phyloP scores from a whole-genome alignment of 2,113 vertebrate genomes.

The Sigmodon hispidus region DNA sequence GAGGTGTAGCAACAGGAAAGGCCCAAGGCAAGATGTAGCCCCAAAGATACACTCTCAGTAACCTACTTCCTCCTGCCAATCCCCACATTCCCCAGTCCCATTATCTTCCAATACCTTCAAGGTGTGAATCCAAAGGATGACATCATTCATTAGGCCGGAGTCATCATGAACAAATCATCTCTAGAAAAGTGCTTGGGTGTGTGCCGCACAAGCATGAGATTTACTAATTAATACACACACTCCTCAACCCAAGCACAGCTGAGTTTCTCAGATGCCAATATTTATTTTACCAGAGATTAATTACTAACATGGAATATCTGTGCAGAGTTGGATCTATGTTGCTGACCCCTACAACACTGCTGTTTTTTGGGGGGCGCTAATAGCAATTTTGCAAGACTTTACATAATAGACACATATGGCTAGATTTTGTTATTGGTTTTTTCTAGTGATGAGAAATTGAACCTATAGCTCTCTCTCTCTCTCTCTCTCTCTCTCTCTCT shows the following conservation, averaged over 20 bases:
- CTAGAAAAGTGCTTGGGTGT: neutral
- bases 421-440: neutral
- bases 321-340: neutral
- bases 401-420: neutral
- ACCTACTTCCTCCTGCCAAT: neutral
- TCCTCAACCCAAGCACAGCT: neutral
- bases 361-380: neutral
- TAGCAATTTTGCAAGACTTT: neutral
- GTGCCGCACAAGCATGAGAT: neutral
- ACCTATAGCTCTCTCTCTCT: neutral
- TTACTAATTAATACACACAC: neutral
- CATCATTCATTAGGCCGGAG: neutral
- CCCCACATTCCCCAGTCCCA: neutral
- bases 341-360: neutral
- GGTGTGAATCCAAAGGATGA: neutral
- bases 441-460: neutral
- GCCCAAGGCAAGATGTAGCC: neutral
- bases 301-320: neutral
- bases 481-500: neutral
- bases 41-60: neutral
- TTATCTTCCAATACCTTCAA: neutral
- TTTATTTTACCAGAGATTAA: neutral
- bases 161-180: neutral
- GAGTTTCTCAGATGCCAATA: neutral
- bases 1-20: neutral